Conservation (phyloP, 1,140 invertebrate genomes). For the Euborellia annulipes region DNA sequence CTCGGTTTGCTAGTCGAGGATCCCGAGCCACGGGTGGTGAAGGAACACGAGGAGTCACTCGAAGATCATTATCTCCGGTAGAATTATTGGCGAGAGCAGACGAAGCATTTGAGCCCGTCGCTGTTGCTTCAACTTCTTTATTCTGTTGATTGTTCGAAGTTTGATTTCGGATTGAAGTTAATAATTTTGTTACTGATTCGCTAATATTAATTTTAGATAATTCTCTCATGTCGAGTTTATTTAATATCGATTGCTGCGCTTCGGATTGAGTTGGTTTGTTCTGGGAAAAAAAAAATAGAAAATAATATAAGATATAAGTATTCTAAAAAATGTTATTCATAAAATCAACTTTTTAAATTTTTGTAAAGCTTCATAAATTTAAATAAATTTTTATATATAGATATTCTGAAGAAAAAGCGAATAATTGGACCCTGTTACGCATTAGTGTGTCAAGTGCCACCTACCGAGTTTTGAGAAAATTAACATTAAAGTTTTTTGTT, state of each 20-base stretch:
- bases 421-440: too few relatives aligned
- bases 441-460: too few relatives aligned
- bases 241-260: not conserved
- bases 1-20: conserved; percentile 2
- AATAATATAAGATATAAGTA: too few relatives aligned
- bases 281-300: conserved; percentile 7
- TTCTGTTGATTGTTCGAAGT: conserved; percentile 26
- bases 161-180: conserved; percentile 37
- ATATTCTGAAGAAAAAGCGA: too few relatives aligned
- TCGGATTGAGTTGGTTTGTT: not conserved
- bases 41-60: not conserved
- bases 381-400: too few relatives aligned
- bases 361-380: too few relatives aligned
- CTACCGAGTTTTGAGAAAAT: too few relatives aligned
- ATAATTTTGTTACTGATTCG: conserved; percentile 48
- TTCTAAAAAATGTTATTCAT: too few relatives aligned
- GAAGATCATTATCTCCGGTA: not conserved
- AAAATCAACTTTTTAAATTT: too few relatives aligned
- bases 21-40: not conserved
- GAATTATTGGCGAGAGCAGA: not conserved
- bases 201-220: conserved; percentile 57
- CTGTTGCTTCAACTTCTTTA: not conserved
- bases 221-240: conserved; percentile 22
- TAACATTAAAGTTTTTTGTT: too few relatives aligned
- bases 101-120: not conserved